A percentile compares a stretch with the other conserved stretches of the same genome.
Conservation (phyloP, 2,888 invertebrate genomes). For the Philonicus albiceps region DNA sequence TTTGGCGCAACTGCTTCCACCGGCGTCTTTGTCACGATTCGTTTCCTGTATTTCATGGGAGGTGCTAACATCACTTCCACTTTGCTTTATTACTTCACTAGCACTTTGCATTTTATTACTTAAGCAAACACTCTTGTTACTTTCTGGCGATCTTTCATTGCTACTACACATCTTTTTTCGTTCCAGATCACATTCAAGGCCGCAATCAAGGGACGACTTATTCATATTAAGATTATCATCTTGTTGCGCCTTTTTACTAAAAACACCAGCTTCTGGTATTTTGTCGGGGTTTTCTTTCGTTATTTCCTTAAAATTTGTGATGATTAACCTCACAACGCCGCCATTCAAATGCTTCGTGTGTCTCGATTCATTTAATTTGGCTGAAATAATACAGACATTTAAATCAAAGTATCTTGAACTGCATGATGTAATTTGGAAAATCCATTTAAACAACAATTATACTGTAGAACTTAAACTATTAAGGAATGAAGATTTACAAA, state of each 20-base stretch:
- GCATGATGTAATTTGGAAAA: neutral
- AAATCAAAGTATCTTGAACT: neutral
- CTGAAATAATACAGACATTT: neutral
- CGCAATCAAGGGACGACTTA: constrained; percentile 3
- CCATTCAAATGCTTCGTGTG: neutral
- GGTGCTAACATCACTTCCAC: neutral
- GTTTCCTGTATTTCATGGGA: neutral
- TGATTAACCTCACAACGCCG: constrained; percentile 13
- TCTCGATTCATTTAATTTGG: neutral
- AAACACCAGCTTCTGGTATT: neutral
- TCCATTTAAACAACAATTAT: neutral
- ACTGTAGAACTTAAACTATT: neutral
- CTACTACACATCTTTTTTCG: constrained; percentile 5
- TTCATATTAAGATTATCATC: constrained; percentile 11
- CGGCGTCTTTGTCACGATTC: neutral
- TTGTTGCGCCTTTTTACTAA: neutral
- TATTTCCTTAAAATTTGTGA: constrained; percentile 12
- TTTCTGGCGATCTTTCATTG: neutral
- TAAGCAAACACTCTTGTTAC: neutral
- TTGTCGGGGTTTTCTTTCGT: neutral
- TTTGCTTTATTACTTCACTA: constrained; percentile 18
- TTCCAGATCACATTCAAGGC: neutral
- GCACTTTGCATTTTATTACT: constrained; percentile 2
- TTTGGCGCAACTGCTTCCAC: constrained; percentile 18
- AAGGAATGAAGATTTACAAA: neutral